A percentile compares a stretch with the other conserved stretches of the same genome.
Conservation (phyloP, 2,797 vertebrate species). For the Gallinago stenura region DNA sequence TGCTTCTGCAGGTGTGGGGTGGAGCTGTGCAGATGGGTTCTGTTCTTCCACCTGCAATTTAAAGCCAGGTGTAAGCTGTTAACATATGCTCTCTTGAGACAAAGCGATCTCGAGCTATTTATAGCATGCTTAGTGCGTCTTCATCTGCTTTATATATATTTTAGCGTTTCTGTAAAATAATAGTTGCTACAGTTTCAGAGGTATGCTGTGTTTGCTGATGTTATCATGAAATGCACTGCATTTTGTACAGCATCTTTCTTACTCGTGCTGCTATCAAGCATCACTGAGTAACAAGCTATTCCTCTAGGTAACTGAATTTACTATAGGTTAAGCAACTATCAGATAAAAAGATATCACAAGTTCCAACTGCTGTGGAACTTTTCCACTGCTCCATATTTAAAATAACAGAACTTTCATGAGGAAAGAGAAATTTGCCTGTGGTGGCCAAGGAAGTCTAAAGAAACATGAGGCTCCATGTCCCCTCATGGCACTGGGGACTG, state of each 20-base stretch:
- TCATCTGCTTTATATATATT: background rate
- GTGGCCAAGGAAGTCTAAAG: background rate
- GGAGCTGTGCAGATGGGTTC: background rate
- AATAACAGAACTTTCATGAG: background rate
- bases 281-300: background rate
- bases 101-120: background rate
- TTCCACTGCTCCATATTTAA: background rate
- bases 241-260: background rate
- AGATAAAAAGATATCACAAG: background rate
- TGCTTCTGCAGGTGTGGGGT: background rate
- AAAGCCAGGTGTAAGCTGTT: background rate
- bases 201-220: background rate
- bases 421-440: background rate
- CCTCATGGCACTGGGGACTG: fast-evolving
- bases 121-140: background rate
- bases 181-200: background rate
- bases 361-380: background rate
- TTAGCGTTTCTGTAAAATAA: background rate
- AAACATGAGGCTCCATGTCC: background rate
- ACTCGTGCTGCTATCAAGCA: fast-evolving
- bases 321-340: background rate
- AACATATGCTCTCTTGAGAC: background rate
- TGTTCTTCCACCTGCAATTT: background rate
- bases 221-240: background rate
- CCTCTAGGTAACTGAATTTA: background rate